Evolutionary conservation across 1,140 invertebrate genomes (phyloP).

Genomic region (Lepidostoma basale): DNA sequence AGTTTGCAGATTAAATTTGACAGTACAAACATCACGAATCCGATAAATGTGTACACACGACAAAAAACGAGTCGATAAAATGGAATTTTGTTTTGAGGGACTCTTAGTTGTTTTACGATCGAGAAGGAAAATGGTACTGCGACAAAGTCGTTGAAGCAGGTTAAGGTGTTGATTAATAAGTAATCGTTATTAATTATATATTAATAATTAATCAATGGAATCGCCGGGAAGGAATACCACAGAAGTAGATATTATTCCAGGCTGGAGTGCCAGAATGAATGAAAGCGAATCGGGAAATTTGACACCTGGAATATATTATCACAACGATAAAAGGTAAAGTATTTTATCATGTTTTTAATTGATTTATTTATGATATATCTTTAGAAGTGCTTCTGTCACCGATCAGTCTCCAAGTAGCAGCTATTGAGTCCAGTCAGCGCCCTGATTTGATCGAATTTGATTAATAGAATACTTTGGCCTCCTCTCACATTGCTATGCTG

Average conservation of each 20-base stretch:
- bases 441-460: too few species aligned
- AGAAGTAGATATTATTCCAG: not conserved
- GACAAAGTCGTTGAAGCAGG: not conserved
- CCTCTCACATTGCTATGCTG: too few species aligned
- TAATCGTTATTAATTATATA: too few species aligned
- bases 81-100: not conserved
- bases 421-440: too few species aligned
- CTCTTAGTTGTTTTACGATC: not conserved
- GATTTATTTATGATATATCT: too few species aligned
- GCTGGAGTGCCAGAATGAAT: conserved; percentile 2
- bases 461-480: too few species aligned
- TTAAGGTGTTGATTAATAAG: not conserved
- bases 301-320: conserved; percentile 13
- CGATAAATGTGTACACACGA: conserved; percentile 2
- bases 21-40: not conserved
- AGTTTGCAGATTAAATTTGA: not conserved
- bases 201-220: too few species aligned
- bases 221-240: not conserved
- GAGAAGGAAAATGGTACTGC: conserved; percentile 5
- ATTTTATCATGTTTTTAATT: too few species aligned
- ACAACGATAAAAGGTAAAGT: conserved; percentile 14
- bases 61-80: conserved; percentile 9
- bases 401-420: too few species aligned
- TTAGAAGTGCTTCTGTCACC: too few species aligned
- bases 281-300: conserved; percentile 2